Base-by-base conservation (phyloP, 2,888 invertebrate species). In the Sericinus montela region DNA sequence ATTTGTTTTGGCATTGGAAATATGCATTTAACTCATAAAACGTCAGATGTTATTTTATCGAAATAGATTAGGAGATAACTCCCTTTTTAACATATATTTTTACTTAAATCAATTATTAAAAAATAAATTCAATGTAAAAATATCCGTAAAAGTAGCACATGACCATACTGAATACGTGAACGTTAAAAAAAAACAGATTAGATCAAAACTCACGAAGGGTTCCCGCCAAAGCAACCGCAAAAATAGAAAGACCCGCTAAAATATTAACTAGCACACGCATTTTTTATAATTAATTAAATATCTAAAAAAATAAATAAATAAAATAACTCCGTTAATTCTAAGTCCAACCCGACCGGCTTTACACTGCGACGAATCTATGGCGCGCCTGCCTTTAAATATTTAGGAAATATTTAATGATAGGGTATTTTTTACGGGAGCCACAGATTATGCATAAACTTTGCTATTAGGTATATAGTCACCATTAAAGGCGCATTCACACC, bases 251-350 rank as follows among this genome's bases (percentile, higher is more conserved):
- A 11, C 59, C 56, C 30, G 65, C 69, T 28, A 73, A 39, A 10
- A 75, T 30, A 53, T 69, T 71, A 57, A 73, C 54, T 11, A 52
- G 42, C 66, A 71, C 76, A 67, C 71, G 69, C 80, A 80, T 80
- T 56, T 63, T 72, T 25, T 5, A n/a, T n/a, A n/a, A n/a, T n/a
- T n/a, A n/a, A n/a, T 19, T 19, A 19, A 19, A 19, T 3, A 5
- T 19, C 2, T 19, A 19, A 3, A 3, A 19, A 19, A 19, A 19
- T 2, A 3, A 19, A 5, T 19, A 5, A 3, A 19, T 19, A 3
- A 3, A 19, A 19, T 3, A 19, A 5, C 5, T 19, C 5, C 2
- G 56, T 53, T 29, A 35, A 34, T 10, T 34, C 16, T 34, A 43
- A 25, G 5, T 25, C 9, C 9, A 9, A 13, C 15, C 14, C 23